phyloP scores from a whole-genome alignment of 2,888 invertebrate species.

The Panorpa germanica region DNA sequence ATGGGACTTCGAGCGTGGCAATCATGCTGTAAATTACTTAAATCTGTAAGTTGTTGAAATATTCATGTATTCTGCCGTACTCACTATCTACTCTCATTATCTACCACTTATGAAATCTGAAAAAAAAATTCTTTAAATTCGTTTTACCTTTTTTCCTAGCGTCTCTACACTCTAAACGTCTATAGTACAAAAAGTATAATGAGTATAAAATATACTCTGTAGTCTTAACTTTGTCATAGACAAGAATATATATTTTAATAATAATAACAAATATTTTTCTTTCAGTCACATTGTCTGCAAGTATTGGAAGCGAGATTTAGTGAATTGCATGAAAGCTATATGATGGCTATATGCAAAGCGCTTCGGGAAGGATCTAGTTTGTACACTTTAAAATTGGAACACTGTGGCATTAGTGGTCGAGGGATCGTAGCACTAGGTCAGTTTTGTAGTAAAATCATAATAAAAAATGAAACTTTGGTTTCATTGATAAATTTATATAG shows the following conservation, averaged over 20 bases:
- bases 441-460: conserved; percentile 14
- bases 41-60: conserved; percentile 34
- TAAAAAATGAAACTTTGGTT: neutral
- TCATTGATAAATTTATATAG: conserved; percentile 4
- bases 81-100: too few relatives aligned
- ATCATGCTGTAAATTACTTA: conserved; percentile 59
- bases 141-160: neutral
- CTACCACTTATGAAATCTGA: neutral
- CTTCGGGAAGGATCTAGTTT: conserved; percentile 50
- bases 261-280: conserved; percentile 13
- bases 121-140: conserved; percentile 1
- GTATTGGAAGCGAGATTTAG: conserved; percentile 46
- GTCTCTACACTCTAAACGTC: too few relatives aligned
- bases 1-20: conserved; percentile 71
- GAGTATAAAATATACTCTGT: too few relatives aligned
- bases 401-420: conserved; percentile 52
- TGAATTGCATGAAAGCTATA: conserved; percentile 42
- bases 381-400: conserved; percentile 58
- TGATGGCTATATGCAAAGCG: conserved; percentile 54
- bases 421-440: conserved; percentile 56
- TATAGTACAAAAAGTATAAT: too few relatives aligned
- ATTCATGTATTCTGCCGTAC: conserved; percentile 5
- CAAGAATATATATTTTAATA: too few relatives aligned
- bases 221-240: too few relatives aligned
- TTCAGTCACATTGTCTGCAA: conserved; percentile 47